Conservation (phyloP, 2,888 invertebrate species). For the Luffia ferchaultella region DNA sequence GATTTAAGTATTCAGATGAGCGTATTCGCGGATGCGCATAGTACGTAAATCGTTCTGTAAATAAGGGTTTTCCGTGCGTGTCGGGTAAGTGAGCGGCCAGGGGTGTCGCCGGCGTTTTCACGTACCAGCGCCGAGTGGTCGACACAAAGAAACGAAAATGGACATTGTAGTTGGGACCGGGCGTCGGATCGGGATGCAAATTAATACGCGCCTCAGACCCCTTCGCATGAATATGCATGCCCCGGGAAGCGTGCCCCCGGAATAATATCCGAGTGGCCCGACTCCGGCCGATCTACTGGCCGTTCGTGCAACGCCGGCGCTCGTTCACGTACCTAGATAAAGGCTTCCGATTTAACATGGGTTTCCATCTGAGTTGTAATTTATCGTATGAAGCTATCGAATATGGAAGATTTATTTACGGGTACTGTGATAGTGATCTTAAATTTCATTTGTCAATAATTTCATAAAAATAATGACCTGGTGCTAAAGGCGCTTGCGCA, state of each 20-base stretch:
- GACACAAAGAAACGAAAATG: conserved; percentile 47
- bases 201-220: conserved; percentile 58
- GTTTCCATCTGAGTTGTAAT: not conserved
- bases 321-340: conserved; percentile 10
- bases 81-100: too few species aligned
- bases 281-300: conserved; percentile 15
- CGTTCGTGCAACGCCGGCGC: conserved; percentile 17
- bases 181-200: conserved; percentile 53
- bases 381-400: too few species aligned
- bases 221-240: conserved; percentile 59
- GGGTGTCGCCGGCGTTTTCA: conserved; percentile 18
- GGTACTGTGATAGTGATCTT: too few species aligned
- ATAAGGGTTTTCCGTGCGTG: too few species aligned
- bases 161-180: conserved; percentile 38
- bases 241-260: conserved; percentile 31
- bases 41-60: not conserved
- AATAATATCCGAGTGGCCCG: conserved; percentile 45
- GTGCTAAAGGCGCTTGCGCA: too few species aligned
- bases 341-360: not conserved
- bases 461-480: too few species aligned
- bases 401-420: too few species aligned
- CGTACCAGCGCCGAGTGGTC: conserved; percentile 20
- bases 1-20: not conserved
- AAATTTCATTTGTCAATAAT: too few species aligned
- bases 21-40: not conserved